Evolutionary conservation across 2,113 vertebrate species (phyloP).

Genomic region (Haemorhous mexicanus): DNA sequence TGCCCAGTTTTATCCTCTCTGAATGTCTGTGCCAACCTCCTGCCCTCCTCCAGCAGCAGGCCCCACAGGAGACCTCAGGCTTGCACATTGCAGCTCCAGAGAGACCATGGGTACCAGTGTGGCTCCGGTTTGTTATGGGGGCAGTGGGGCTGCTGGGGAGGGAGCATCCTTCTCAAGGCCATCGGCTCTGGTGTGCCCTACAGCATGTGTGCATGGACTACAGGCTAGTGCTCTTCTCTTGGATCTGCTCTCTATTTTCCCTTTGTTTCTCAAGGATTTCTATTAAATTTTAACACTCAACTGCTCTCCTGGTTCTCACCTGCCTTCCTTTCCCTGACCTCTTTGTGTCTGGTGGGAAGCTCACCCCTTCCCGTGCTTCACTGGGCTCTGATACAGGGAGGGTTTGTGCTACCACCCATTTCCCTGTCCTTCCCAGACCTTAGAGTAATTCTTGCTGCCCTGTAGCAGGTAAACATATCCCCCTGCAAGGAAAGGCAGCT

Average conservation of each 20-base stretch:
- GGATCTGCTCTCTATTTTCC: neutral
- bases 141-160: neutral
- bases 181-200: accelerated
- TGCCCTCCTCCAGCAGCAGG: neutral
- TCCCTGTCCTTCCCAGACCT: neutral
- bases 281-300: neutral
- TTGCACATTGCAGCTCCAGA: neutral
- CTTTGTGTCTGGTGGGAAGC: neutral
- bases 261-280: constrained; percentile 1
- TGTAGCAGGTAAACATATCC: accelerated
- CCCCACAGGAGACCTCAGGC: neutral
- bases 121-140: neutral
- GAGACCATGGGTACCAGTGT: accelerated
- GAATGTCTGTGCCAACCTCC: neutral
- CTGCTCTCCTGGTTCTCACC: neutral
- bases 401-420: neutral
- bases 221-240: neutral
- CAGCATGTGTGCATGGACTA: accelerated
- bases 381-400: neutral
- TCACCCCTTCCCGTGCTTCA: neutral
- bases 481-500: neutral
- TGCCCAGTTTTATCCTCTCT: neutral
- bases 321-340: neutral
- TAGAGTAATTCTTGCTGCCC: neutral
- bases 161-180: neutral